Percentiles rank a stretch among this genome's conserved stretches.
These are phyloP conservation scores for Vombatus ursinus DNA, from an alignment of 2,113 vertebrate species.

Conservation along the genomic window DNA sequence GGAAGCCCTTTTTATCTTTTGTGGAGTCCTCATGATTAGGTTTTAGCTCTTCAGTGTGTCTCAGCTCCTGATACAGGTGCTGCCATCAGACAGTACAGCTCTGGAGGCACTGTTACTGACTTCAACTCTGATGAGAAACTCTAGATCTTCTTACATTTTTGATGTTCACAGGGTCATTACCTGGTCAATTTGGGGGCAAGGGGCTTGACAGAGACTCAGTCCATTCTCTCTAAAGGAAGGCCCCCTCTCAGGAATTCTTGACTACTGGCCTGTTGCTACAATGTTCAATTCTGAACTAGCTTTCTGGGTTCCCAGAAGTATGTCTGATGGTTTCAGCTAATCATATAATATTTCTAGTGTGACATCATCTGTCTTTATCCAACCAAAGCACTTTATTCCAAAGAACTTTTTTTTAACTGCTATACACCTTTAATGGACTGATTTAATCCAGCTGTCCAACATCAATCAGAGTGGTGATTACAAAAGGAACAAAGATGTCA, in stretches of 20 bases:
- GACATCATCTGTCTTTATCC: neutral
- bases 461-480: neutral
- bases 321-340: neutral
- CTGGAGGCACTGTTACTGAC: neutral
- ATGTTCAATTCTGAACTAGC: neutral
- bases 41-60: neutral
- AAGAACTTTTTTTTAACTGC: neutral
- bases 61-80: neutral
- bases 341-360: neutral
- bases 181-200: neutral
- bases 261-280: neutral
- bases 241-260: neutral
- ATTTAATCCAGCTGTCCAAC: neutral
- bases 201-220: neutral
- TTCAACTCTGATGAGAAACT: neutral
- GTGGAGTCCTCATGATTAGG: neutral
- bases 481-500: neutral
- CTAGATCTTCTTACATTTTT: neutral
- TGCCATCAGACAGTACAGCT: neutral
- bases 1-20: neutral
- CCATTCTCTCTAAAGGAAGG: neutral
- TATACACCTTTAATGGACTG: neutral
- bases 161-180: neutral
- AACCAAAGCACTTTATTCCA: neutral
- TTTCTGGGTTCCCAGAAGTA: neutral